phyloP scores from a whole-genome alignment of 2,113 vertebrate species.

The Odobenus rosmarus region DNA sequence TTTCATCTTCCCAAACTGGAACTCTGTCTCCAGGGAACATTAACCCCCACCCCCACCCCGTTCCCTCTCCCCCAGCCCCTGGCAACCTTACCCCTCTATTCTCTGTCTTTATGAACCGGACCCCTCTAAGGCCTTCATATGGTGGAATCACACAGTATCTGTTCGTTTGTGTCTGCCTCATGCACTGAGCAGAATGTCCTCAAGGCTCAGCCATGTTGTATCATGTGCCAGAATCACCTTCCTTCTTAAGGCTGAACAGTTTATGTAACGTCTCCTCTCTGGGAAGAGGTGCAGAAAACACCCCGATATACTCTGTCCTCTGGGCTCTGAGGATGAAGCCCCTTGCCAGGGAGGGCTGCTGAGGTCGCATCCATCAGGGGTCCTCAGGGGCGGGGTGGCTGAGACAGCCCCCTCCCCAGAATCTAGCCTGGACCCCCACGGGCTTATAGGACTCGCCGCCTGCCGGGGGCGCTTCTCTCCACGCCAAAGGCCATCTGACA shows the following conservation, averaged over 20 bases:
- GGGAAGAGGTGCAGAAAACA: not conserved
- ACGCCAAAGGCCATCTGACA: not conserved
- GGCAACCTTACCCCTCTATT: rapidly evolving
- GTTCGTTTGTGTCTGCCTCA: not conserved
- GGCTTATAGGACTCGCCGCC: not conserved
- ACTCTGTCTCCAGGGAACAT: not conserved
- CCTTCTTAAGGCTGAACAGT: not conserved
- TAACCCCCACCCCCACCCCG: not conserved
- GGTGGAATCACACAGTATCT: not conserved
- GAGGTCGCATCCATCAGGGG: not conserved
- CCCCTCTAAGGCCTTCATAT: not conserved
- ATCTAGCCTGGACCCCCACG: not conserved
- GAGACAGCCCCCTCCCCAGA: not conserved
- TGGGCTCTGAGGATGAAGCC: not conserved
- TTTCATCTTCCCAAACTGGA: too few relatives aligned
- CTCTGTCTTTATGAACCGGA: not conserved
- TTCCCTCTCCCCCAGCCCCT: not conserved
- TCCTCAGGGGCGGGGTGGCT: rapidly evolving
- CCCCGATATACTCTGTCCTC: not conserved
- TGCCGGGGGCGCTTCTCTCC: not conserved
- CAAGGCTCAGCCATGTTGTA: not conserved
- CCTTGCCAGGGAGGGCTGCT: not conserved
- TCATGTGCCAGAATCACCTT: not conserved
- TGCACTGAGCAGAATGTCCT: not conserved
- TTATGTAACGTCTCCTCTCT: not conserved